A percentile compares a stretch with the other conserved stretches of the same genome.
Evolutionary conservation across 2,113 vertebrate species (phyloP).

Genomic region (Gavialis gangeticus): DNA sequence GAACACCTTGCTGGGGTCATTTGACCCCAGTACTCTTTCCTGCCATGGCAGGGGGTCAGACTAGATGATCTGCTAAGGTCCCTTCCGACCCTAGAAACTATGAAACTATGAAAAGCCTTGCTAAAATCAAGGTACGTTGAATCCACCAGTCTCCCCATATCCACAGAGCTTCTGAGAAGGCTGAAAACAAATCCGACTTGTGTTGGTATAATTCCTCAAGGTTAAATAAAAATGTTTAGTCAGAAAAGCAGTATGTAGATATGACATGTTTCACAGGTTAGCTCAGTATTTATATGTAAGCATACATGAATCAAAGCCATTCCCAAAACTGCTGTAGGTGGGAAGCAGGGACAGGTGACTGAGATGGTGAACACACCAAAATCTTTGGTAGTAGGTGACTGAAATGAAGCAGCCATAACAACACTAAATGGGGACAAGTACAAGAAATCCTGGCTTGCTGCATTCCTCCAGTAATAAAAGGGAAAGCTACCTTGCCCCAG

Average conservation of each 20-base stretch:
- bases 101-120: too few species aligned
- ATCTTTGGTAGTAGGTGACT: not conserved
- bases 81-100: too few species aligned
- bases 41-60: too few species aligned
- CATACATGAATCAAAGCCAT: not conserved
- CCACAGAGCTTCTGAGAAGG: not conserved
- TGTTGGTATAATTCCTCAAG: not conserved
- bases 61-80: too few species aligned
- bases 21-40: too few species aligned
- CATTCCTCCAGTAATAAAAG: not conserved
- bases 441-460: not conserved
- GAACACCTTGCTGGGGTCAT: too few species aligned
- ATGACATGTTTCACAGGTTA: rapidly evolving
- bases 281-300: not conserved
- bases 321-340: not conserved
- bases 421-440: not conserved
- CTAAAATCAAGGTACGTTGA: too few species aligned
- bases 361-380: not conserved
- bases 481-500: not conserved
- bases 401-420: not conserved
- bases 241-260: not conserved
- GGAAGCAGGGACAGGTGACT: not conserved
- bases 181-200: not conserved
- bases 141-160: too few species aligned
- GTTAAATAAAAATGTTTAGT: not conserved